phyloP scores from a whole-genome alignment of 2,888 invertebrate genomes.

The Ophion costatus region DNA sequence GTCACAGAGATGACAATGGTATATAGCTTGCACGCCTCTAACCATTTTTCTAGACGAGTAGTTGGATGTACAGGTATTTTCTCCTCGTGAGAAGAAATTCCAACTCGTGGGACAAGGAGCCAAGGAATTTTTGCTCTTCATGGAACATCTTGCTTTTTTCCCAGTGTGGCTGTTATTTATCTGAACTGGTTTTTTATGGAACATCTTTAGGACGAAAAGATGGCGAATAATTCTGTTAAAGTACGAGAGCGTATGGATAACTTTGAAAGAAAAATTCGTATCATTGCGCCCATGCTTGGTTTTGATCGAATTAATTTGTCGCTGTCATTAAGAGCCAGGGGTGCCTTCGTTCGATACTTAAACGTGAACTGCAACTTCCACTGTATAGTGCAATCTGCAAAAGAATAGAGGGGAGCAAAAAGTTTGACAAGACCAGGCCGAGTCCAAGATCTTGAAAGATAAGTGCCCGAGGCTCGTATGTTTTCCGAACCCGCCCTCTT shows the following conservation, averaged over 20 bases:
- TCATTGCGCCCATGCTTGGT: not conserved
- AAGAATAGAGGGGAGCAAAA: conserved; percentile 1
- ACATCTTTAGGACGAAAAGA: not conserved
- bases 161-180: not conserved
- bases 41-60: conserved; percentile 36
- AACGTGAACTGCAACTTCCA: conserved; percentile 19
- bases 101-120: conserved; percentile 58
- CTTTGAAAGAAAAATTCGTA: not conserved
- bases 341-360: conserved; percentile 12
- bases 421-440: conserved; percentile 16
- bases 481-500: conserved; percentile 68
- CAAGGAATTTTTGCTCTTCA: not conserved
- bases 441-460: conserved; percentile 20
- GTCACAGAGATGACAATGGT: conserved; percentile 30
- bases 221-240: not conserved
- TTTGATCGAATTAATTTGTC: conserved; percentile 46
- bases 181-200: not conserved
- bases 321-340: conserved; percentile 66
- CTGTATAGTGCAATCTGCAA: conserved; percentile 2
- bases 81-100: conserved; percentile 77
- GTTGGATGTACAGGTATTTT: conserved; percentile 70
- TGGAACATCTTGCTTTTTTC: not conserved
- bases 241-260: not conserved
- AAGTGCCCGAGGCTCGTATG: conserved; percentile 39
- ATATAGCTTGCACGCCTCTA: conserved; percentile 2